phyloP scores from a whole-genome alignment of 2,113 vertebrate species.

The Passer montanus region DNA sequence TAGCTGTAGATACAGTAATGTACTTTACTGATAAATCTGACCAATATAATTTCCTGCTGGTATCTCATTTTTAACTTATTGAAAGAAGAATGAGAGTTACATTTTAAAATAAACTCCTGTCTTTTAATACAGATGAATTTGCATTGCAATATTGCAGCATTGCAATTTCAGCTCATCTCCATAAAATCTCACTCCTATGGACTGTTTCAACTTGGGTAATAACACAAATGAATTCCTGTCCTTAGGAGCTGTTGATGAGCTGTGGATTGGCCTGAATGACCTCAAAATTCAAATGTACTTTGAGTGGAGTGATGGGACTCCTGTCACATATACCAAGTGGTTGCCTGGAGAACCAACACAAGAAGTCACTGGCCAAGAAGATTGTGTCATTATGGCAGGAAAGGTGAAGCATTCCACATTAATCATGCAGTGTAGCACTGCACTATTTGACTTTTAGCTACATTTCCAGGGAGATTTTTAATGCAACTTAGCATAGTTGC shows the following conservation, averaged over 20 bases:
- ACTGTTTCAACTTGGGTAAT: background rate
- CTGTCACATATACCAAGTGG: slow-evolving; percentile 89
- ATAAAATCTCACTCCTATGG: background rate
- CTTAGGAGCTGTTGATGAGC: slow-evolving; percentile 78
- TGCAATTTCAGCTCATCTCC: background rate
- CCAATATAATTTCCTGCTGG: background rate
- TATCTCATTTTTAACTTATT: background rate
- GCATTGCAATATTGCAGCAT: background rate
- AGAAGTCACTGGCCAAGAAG: slow-evolving; percentile 78
- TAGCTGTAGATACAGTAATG: background rate
- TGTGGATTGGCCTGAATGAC: slow-evolving; percentile 93
- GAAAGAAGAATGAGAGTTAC: background rate
- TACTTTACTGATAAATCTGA: background rate
- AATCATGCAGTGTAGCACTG: background rate
- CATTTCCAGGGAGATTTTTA: background rate
- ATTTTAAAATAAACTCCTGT: background rate
- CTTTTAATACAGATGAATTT: background rate
- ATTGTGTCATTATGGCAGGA: slow-evolving; percentile 88
- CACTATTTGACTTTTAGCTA: background rate
- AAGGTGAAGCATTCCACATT: slow-evolving; percentile 70
- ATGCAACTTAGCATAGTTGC: background rate
- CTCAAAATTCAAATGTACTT: slow-evolving; percentile 84
- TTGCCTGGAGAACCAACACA: slow-evolving; percentile 85
- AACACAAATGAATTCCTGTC: background rate
- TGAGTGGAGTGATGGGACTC: slow-evolving; percentile 88